Evolutionary conservation across 1,140 invertebrate species (phyloP), one percentile per base, ranked within the genome.

Genomic region (Drosophila malerkotliana): DNA sequence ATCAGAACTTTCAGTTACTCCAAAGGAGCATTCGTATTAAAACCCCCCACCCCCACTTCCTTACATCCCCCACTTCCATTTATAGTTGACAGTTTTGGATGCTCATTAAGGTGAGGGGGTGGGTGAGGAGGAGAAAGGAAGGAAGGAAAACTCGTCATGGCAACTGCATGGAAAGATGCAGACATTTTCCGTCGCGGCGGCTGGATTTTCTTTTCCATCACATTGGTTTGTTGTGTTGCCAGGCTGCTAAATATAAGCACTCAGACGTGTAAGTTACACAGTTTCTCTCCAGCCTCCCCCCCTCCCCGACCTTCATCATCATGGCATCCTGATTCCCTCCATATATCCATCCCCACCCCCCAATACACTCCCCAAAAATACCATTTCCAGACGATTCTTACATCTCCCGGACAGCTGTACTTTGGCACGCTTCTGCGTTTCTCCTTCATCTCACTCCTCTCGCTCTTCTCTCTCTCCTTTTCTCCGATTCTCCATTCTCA

Each of bases 181-280:
- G 79, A 51, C 68, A 48, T 80, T 45, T n/a, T 32, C 63, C 28
- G 41, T 39, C 63, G 30, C 64, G 30, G 24, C 53, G 26, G 26
- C 26, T 32, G 26, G 66, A 49, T 62, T 44, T 57, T 51, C 44
- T 62, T 44, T 57, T 47, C 44, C 60, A 73, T 53, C 57, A 37
- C 34, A 73, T 67, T 63, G 21, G 21, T 21, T 68, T 63, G 73
- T 73, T 71, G 79, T 63, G 73, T 73, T 71, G 79, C 74, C 78
- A 9, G 66, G 41, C 73, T 82, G 73, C 81, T 84, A 80, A 85
- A 84, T 85, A 84, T 84, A 85, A 69, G 67, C 64, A 69, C 60
- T 74, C 73, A 67, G 61, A 52, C 68, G 63, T 77, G 64, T 71
- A 67, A 51, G 44, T 77, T 82, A 71, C 54, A 72, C 64, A 37